Evolutionary conservation across 2,888 invertebrate genomes (phyloP), one percentile per base, ranked within the genome.

Genomic region (Calliscelio sp.): DNA sequence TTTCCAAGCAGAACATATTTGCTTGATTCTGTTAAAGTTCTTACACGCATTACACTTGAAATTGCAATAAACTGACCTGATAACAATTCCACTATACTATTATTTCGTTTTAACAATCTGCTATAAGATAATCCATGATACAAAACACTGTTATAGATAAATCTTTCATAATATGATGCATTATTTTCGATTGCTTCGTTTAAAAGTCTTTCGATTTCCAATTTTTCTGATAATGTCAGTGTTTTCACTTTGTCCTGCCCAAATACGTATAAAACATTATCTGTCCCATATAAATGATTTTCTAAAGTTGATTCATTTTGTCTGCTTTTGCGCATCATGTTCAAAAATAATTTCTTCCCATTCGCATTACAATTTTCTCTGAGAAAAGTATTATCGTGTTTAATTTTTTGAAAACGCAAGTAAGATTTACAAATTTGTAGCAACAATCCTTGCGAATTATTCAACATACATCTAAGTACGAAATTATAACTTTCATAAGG

Each of bases 401-500:
- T 71, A 7, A 80, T 65, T 22, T 0, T 41, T 51, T 77, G 68
- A 35, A 24, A 77, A 16, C 68, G 24, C 20, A 68, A 28, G 25
- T 79, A 79, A 1, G 51, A 66, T 75, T 79, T 85, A n/a, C 70
- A 73, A 44, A 85, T 80, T 71, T 85, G 81, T 11, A 28, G 38
- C 16, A 73, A 25, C 28, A 82, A 16, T 24, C 61, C 35, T 28
- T 81, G 79, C n/a, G 74, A 78, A 8, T 57, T 57, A 41, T 59
- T 46, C 18, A 74, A 53, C 66, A 84, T 59, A 32, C 55, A 66
- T 38, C 68, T 53, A 1, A 81, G 20, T 0, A 75, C 41, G 18
- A 25, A 51, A 68, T 85, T 85, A 8, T 79, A 79, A 59, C 32
- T 59, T 65, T 81, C 81, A 71, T 78, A 85, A 16, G 82, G 53